These are phyloP conservation scores for Chrysomela aeneicollis DNA, from an alignment of 2,888 invertebrate species.

Conservation along the genomic window DNA sequence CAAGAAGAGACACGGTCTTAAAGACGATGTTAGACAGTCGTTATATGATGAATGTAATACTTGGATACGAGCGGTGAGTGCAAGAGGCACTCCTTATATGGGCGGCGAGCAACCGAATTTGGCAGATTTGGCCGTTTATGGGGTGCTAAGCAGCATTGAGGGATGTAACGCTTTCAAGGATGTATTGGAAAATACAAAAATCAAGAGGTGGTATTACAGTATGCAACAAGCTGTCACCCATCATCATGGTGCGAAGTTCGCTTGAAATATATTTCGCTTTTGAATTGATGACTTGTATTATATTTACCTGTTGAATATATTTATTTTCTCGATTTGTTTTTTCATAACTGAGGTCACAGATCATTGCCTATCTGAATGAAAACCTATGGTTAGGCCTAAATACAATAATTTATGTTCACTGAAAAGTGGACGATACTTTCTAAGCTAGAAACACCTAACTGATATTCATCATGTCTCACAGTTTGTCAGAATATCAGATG, in stretches of 20 bases:
- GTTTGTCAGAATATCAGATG: too few relatives aligned
- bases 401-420: too few relatives aligned
- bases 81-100: slow-evolving; percentile 76
- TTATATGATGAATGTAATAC: slow-evolving; percentile 87
- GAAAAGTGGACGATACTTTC: too few relatives aligned
- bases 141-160: slow-evolving; percentile 90
- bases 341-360: too few relatives aligned
- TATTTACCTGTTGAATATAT: background rate
- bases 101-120: slow-evolving; percentile 90
- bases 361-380: too few relatives aligned
- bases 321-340: background rate
- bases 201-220: slow-evolving; percentile 79
- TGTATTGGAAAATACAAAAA: slow-evolving; percentile 74
- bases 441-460: too few relatives aligned
- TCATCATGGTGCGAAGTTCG: slow-evolving; percentile 66
- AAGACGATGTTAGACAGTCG: slow-evolving; percentile 87
- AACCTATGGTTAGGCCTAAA: too few relatives aligned
- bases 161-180: slow-evolving; percentile 92
- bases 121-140: slow-evolving; percentile 91
- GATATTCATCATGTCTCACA: too few relatives aligned
- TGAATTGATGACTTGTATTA: background rate
- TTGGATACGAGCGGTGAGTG: slow-evolving; percentile 78
- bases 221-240: slow-evolving; percentile 72
- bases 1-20: slow-evolving; percentile 85
- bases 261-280: slow-evolving; percentile 30